Evolutionary conservation across 2,797 vertebrate species (phyloP).

Genomic region (Argyrosomus regius): DNA sequence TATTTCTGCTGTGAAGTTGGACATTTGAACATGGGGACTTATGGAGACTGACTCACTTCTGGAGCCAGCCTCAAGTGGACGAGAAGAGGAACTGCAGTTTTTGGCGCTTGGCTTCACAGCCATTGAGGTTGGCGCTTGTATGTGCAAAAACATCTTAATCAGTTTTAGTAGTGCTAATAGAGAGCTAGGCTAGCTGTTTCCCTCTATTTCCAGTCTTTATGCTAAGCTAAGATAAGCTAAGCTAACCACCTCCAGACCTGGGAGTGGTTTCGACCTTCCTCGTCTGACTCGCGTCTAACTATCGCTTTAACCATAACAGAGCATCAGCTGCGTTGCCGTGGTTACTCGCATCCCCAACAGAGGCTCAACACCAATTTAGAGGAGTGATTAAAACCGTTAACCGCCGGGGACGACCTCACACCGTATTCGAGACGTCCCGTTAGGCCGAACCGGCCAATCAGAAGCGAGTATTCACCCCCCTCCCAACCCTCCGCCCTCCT

Average conservation of each 20-base stretch:
- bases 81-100: no score
- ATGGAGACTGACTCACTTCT: no score
- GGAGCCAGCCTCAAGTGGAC: no score
- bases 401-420: not conserved
- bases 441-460: constrained; percentile 33
- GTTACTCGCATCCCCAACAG: constrained; percentile 5
- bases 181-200: not conserved
- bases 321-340: constrained; percentile 26
- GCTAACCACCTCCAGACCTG: not conserved
- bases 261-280: not conserved
- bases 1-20: no score
- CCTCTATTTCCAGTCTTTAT: not conserved
- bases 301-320: not conserved
- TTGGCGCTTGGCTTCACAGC: no score
- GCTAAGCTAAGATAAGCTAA: not conserved
- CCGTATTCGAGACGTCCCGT: constrained; percentile 1
- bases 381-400: constrained; percentile 33
- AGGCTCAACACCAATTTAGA: constrained; percentile 42
- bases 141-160: no score
- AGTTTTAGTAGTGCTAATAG: not conserved
- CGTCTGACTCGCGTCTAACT: not conserved
- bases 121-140: no score
- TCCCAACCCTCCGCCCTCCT: not conserved
- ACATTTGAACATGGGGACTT: no score
- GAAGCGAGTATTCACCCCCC: not conserved